Conservation (phyloP, 2,113 vertebrate genomes). For the Merops nubicus region DNA sequence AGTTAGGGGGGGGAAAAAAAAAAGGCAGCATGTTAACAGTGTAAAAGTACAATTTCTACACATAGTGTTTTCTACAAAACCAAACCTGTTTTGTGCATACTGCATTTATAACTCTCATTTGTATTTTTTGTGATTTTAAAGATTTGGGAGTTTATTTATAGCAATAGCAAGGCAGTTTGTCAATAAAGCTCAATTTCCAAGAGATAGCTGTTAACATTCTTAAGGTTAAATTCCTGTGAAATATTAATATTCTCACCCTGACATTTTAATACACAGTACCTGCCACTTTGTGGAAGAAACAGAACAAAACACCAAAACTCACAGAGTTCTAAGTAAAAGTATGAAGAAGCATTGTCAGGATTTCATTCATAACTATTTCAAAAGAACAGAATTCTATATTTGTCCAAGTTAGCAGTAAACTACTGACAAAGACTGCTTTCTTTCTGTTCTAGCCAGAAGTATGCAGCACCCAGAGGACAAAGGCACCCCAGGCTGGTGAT, state of each 20-base stretch:
- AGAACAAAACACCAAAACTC: not conserved
- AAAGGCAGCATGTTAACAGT: not conserved
- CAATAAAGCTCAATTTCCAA: not conserved
- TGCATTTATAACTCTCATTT: not conserved
- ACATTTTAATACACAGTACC: not conserved
- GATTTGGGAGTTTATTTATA: not conserved
- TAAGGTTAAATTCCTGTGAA: not conserved
- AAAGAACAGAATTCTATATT: not conserved
- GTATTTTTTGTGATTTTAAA: not conserved
- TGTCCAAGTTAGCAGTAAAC: too few species aligned
- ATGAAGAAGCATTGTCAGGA: not conserved
- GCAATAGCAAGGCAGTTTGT: not conserved
- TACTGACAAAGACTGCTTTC: slow-evolving; percentile 53
- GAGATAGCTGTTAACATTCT: not conserved
- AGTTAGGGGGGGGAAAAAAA: not conserved
- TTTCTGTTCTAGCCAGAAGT: slow-evolving; percentile 78
- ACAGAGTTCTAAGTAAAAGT: not conserved
- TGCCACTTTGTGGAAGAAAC: not conserved
- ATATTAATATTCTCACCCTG: not conserved
- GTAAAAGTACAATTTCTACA: not conserved
- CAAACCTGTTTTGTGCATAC: not conserved
- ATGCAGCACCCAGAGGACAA: slow-evolving; percentile 79
- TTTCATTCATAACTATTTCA: not conserved
- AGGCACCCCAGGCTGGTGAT: slow-evolving; percentile 86
- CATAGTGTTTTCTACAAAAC: not conserved